Evolutionary conservation across 1,140 invertebrate genomes (phyloP), one percentile per base, ranked within the genome.

Genomic region (Chrysopa pallens): DNA sequence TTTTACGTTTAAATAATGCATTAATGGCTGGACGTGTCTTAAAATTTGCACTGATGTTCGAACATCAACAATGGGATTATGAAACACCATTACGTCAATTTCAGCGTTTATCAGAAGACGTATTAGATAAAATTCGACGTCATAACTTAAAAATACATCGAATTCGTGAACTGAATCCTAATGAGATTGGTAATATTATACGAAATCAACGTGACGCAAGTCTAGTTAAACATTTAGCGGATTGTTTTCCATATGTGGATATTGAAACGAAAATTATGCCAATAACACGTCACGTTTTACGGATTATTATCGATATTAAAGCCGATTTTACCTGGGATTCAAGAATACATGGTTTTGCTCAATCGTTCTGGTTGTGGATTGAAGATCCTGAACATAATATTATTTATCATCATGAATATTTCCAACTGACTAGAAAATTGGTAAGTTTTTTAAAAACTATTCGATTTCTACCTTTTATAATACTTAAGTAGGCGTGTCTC

Each of bases 351-450:
- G 91, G 93, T 1, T 75, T 70, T 8, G 73, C 81, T 1, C 89
- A 98, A 64, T 73, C 82, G 2, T 99, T 96, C 63, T 98, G 91
- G 87, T 77, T 98, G 40, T 97, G 94, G 90, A 82, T 99, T 11
- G 93, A 97, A 65, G 92, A 98, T 66, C 82, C 91, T 0, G 83
- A 89, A 9, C 84, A 72, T 44, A 90, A 96, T 61, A 79, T 78
- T 49, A 97, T 98, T 56, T 94, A 97, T 61, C 95, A 99, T 67
- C 84, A 84, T 40, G 96, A 99, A 58, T 83, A 33, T 33, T 33
- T 33, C 5, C 17, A 23, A 23, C 17, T 23, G 5, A 23, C 17
- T 23, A 23, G 17, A 23, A 23, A 23, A 23, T 23, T 23, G 17
- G 17, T 23, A 23, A 23, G 17, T 23, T 23, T 23, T 3, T 23